These are phyloP conservation scores for Chymomyza fuscimana DNA, from an alignment of 2,888 invertebrate species.

Conservation along the genomic window DNA sequence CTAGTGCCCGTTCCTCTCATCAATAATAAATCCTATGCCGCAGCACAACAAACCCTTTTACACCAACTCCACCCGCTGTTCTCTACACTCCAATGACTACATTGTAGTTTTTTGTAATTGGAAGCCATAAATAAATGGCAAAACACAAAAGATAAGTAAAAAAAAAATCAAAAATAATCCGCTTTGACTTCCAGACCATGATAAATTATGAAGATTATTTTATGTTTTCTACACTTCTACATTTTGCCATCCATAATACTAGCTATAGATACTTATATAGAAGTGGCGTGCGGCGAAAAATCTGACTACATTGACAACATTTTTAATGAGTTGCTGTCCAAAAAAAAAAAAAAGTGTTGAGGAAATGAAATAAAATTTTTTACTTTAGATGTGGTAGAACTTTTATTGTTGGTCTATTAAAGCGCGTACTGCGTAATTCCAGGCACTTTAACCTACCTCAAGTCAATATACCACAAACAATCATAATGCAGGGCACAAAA, in stretches of 20 bases:
- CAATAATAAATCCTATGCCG: not conserved
- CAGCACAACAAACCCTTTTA: not conserved
- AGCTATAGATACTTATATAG: not conserved
- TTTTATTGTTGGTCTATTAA: not conserved
- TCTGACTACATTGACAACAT: slow-evolving; percentile 26
- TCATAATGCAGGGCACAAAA: slow-evolving; percentile 10
- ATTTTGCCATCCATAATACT: not conserved
- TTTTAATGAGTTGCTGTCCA: slow-evolving; percentile 50
- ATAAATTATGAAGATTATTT: slow-evolving; percentile 1
- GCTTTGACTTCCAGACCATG: slow-evolving; percentile 48
- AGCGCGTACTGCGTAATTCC: slow-evolving; percentile 10
- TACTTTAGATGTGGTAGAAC: slow-evolving; percentile 11
- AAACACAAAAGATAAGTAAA: slow-evolving; percentile 5
- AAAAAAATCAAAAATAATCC: slow-evolving; percentile 59
- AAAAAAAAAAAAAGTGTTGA: not conserved
- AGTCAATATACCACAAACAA: slow-evolving; percentile 12
- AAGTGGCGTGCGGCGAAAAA: not conserved
- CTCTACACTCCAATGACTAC: not conserved
- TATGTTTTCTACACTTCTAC: not conserved
- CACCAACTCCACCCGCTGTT: not conserved
- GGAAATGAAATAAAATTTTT: slow-evolving; percentile 17
- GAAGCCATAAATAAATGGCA: slow-evolving; percentile 15
- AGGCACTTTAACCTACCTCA: slow-evolving; percentile 34
- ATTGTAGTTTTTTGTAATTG: slow-evolving; percentile 11
- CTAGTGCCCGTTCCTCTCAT: not conserved